These are phyloP conservation scores for Sebastes taczanowskii DNA, from an alignment of 2,797 vertebrate genomes.

Conservation along the genomic window DNA sequence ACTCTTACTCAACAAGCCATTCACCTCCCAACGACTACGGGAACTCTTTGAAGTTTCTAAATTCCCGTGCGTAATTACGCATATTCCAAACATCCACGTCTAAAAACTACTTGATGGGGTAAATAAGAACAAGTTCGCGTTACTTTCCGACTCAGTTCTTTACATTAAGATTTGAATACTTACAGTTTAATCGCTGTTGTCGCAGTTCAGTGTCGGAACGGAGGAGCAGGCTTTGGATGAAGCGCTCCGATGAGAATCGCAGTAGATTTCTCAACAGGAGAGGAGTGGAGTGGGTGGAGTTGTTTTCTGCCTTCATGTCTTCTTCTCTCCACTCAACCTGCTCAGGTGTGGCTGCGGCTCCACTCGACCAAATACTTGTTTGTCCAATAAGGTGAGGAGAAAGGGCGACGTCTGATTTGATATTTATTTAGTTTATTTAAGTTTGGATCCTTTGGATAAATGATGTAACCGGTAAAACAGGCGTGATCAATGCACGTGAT, in stretches of 20 bases:
- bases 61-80: constrained; percentile 42
- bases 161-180: constrained; percentile 21
- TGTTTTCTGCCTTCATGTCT: not conserved
- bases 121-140: not conserved
- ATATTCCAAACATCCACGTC: not conserved
- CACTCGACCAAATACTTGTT: not conserved
- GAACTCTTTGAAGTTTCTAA: not conserved
- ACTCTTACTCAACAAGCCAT: not conserved
- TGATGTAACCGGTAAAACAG: not conserved
- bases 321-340: constrained; percentile 16
- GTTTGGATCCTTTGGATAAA: accelerated
- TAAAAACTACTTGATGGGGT: accelerated
- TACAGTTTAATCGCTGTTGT: constrained; percentile 29
- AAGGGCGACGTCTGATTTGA: accelerated
- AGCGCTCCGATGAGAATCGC: not conserved
- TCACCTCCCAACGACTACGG: not conserved
- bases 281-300: constrained; percentile 64
- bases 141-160: accelerated
- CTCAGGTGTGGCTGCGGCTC: constrained; percentile 60
- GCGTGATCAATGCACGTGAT: not conserved
- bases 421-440: not conserved
- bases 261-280: constrained; percentile 9
- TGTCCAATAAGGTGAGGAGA: not conserved
- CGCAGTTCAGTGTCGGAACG: not conserved
- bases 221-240: constrained; percentile 31